Base-by-base conservation (phyloP, 2,113 vertebrate genomes). In the Macquaria ambigua region DNA sequence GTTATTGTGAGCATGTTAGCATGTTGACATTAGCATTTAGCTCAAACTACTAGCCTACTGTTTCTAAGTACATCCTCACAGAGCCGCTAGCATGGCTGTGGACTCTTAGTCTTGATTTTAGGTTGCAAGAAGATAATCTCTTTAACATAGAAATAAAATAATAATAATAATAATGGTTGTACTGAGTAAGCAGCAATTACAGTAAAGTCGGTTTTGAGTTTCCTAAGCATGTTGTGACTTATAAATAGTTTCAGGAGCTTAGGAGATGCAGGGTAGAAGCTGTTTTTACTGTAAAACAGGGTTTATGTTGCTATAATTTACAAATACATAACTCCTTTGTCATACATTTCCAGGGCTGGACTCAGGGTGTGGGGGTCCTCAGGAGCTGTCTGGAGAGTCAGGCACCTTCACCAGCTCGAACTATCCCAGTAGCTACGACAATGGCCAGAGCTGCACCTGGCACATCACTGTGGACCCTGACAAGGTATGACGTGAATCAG, bases 321-420 rank as follows among this genome's bases (percentile, higher is more conserved):
- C 3, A 52, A 43, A 58, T 59, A n/a, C 9, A 50, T 25, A 8
- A 3, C 4, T 56, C 34, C 8, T 39, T 50, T 82, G 12, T 70
- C 56, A 46, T 16, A 43, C 16, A 37, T 56, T 85, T 89, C 52
- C 79, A 75, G 88, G 64, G 50, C 28, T 20, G 1, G 50, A 74
- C 20, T 92, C 92, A 11, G 93, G 87, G 5, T 96, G 96, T 61
- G 90, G 91, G 6, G 88, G 87, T 55, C 84, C 88, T n/a, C 83
- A 69, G 78, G 81, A 95, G 50, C 82, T 96, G 74, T 90, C 81
- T 2, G 93, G 62, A 37, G 89, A 93, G 14, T 94, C 92, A 0
- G 96, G 95, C 72, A 92, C 90, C 74, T 94, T 96, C 90, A 88
- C 86, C 91, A 96, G 95, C 79, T 52, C 64, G 77, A 95, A 95